Conservation (phyloP, 2,113 vertebrate species). For the Triplophysa rosa region DNA sequence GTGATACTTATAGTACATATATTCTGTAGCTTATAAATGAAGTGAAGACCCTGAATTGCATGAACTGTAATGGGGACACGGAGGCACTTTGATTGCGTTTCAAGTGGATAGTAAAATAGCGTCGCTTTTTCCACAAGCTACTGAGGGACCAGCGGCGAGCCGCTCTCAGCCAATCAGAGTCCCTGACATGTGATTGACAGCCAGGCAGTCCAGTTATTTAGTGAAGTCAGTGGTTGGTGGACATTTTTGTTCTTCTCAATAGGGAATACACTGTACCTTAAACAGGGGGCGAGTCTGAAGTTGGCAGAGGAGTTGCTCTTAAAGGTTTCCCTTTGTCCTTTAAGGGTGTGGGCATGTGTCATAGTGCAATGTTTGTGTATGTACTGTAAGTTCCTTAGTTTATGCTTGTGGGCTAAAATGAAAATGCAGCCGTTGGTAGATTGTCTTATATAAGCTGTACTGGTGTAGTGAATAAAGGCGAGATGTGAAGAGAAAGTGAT, state of each 20-base stretch:
- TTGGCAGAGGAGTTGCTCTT: slow-evolving; percentile 28
- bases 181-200: slow-evolving; percentile 73
- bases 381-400: slow-evolving; percentile 48
- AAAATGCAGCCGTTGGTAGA: slow-evolving; percentile 20
- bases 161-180: slow-evolving; percentile 61
- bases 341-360: slow-evolving; percentile 16
- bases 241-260: not conserved
- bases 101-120: slow-evolving; percentile 63
- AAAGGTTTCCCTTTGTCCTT: slow-evolving; percentile 69
- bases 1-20: slow-evolving; percentile 59
- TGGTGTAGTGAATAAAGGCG: not conserved
- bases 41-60: slow-evolving; percentile 73
- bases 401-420: slow-evolving; percentile 16
- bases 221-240: slow-evolving; percentile 64
- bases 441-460: slow-evolving; percentile 21
- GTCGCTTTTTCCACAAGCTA: slow-evolving; percentile 61
- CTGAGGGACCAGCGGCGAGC: slow-evolving; percentile 55
- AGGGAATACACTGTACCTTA: not conserved
- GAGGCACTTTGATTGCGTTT: slow-evolving; percentile 73
- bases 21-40: slow-evolving; percentile 72
- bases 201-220: slow-evolving; percentile 82
- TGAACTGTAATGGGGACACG: slow-evolving; percentile 73
- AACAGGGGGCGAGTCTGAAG: not conserved
- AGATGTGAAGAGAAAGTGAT: not conserved
- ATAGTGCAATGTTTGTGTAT: slow-evolving; percentile 30